Percentiles rank a stretch among this genome's conserved stretches.
Conservation (phyloP, 2,888 invertebrate genomes). For the Cataglyphis livida region DNA sequence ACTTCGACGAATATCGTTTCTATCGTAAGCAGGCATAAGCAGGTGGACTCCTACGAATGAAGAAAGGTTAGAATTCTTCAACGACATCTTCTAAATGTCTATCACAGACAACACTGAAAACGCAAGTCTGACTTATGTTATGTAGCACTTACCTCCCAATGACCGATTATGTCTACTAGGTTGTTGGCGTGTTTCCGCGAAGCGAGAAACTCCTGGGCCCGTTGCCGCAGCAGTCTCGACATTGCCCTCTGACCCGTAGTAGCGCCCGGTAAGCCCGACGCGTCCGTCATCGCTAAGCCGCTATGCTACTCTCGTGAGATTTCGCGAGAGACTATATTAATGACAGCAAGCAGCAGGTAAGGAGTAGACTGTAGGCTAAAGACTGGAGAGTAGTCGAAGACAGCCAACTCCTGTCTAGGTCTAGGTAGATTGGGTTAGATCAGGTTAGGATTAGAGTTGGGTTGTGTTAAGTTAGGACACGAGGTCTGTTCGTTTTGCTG, state of each 20-base stretch:
- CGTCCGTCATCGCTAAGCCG: slow-evolving; percentile 77
- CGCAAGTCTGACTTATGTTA: not conserved
- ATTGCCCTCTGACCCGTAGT: slow-evolving; percentile 86
- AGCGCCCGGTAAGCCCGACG: slow-evolving; percentile 78
- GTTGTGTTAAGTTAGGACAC: not conserved
- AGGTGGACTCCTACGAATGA: slow-evolving; percentile 79
- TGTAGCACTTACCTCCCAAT: slow-evolving; percentile 88
- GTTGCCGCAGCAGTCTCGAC: slow-evolving; percentile 89
- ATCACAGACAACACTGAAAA: not conserved
- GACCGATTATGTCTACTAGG: slow-evolving; percentile 89
- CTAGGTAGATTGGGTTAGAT: not conserved
- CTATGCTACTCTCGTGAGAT: slow-evolving; percentile 1
- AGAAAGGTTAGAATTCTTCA: slow-evolving; percentile 8
- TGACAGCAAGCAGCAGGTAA: slow-evolving; percentile 9
- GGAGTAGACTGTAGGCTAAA: no score
- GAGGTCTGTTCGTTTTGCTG: no score
- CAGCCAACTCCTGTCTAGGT: not conserved
- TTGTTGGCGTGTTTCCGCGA: slow-evolving; percentile 89
- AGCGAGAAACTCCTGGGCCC: slow-evolving; percentile 91
- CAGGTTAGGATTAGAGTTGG: not conserved
- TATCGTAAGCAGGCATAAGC: slow-evolving; percentile 89
- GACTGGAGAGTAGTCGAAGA: not conserved
- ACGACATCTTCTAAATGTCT: not conserved
- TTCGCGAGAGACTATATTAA: slow-evolving; percentile 40
- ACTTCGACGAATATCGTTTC: slow-evolving; percentile 91